Evolutionary conservation across 2,797 vertebrate species (phyloP).

Genomic region (Semotilus atromaculatus): DNA sequence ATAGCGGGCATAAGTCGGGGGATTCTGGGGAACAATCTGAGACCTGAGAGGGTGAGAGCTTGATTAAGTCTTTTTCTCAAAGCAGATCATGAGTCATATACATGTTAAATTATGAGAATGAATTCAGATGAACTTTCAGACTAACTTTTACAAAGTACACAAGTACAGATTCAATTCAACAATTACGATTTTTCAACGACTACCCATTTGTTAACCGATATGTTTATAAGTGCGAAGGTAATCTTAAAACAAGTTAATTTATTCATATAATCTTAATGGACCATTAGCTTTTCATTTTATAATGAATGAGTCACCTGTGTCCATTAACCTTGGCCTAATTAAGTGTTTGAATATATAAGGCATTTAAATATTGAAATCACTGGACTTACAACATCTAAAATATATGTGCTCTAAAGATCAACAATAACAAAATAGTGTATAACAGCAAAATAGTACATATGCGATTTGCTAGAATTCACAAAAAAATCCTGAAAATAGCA

Average conservation of each 20-base stretch:
- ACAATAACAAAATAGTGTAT: no score
- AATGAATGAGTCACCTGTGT: slow-evolving; percentile 20
- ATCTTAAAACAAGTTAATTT: neutral
- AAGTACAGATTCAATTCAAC: neutral
- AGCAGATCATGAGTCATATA: slow-evolving; percentile 13
- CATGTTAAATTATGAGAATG: neutral
- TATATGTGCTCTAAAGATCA: neutral
- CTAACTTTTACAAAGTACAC: neutral
- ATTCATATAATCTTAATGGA: neutral
- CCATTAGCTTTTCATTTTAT: slow-evolving; percentile 5
- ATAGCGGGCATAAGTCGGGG: slow-evolving; percentile 79
- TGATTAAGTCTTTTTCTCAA: neutral
- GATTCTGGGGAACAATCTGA: slow-evolving; percentile 79
- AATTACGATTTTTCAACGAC: neutral
- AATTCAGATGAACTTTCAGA: neutral
- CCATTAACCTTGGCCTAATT: slow-evolving; percentile 1
- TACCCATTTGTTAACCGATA: neutral
- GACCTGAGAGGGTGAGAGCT: slow-evolving; percentile 72
- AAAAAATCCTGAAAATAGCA: neutral
- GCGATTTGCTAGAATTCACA: no score
- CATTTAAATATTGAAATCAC: neutral
- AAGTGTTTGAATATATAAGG: neutral
- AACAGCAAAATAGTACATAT: neutral
- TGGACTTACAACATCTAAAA: no score
- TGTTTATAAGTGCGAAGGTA: neutral